phyloP scores from a whole-genome alignment of 2,888 invertebrate genomes.

The Spicauda simplicius region DNA sequence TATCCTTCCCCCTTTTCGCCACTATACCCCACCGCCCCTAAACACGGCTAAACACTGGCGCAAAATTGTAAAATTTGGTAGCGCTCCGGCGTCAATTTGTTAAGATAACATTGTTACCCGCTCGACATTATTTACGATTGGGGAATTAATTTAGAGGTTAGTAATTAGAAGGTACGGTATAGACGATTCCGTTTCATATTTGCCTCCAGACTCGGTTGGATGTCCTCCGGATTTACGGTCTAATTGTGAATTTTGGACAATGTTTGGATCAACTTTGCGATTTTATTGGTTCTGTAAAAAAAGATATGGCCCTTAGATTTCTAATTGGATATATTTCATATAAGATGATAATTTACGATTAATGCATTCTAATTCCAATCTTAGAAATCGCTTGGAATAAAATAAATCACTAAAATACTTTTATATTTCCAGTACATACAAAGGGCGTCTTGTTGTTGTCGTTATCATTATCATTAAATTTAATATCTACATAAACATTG shows the following conservation, averaged over 20 bases:
- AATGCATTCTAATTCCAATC: too few species aligned
- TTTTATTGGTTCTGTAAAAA: background rate
- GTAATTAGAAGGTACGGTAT: constrained; percentile 52
- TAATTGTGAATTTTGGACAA: constrained; percentile 15
- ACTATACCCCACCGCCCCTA: constrained; percentile 70
- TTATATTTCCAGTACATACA: too few species aligned
- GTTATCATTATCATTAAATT: too few species aligned
- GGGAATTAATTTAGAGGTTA: constrained; percentile 64
- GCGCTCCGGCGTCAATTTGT: constrained; percentile 72
- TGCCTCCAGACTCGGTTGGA: constrained; percentile 18
- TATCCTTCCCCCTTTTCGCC: constrained; percentile 72
- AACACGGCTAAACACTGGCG: constrained; percentile 77
- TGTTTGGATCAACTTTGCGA: constrained; percentile 14
- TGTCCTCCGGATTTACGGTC: constrained; percentile 29
- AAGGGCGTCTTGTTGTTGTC: too few species aligned
- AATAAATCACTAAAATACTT: too few species aligned
- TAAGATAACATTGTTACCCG: constrained; percentile 72
- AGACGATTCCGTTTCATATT: constrained; percentile 42
- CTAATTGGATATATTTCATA: too few species aligned
- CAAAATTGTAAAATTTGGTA: constrained; percentile 78
- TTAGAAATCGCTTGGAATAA: too few species aligned
- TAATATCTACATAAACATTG: too few species aligned
- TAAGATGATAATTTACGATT: too few species aligned
- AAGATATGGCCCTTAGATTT: too few species aligned
- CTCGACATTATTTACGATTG: constrained; percentile 65